Percentiles rank a stretch among this genome's conserved stretches.
Evolutionary conservation across 2,113 vertebrate genomes (phyloP).

Genomic region (Coracopsis vasa): DNA sequence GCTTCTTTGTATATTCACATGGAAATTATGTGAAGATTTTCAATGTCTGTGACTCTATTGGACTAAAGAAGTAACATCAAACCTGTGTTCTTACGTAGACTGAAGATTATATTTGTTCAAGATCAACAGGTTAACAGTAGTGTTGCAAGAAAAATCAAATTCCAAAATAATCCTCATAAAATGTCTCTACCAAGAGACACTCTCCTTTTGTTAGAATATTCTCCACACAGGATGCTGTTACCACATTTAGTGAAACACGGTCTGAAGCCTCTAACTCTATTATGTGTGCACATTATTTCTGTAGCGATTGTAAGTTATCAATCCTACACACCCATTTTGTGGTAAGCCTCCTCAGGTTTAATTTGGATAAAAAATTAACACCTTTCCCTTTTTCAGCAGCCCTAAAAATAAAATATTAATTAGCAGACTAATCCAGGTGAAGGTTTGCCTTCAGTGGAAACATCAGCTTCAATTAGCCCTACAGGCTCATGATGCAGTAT

Average conservation of each 20-base stretch:
- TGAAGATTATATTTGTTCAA: neutral
- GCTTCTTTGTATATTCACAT: neutral
- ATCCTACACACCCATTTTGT: fast-evolving
- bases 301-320: neutral
- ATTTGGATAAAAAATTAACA: neutral
- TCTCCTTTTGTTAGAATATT: neutral
- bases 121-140: neutral
- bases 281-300: neutral
- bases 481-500: neutral
- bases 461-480: neutral
- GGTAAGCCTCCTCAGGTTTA: neutral
- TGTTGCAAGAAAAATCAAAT: neutral
- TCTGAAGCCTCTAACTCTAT: neutral
- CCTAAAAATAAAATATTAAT: neutral
- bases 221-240: neutral
- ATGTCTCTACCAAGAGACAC: neutral
- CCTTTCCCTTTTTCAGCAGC: neutral
- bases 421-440: neutral
- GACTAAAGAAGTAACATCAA: neutral
- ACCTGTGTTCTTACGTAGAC: neutral
- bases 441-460: neutral
- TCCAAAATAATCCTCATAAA: neutral
- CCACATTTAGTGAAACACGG: neutral
- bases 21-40: neutral
- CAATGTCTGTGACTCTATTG: neutral